phyloP scores from a whole-genome alignment of 2,797 vertebrate species.

The Premnoplex brunnescens region DNA sequence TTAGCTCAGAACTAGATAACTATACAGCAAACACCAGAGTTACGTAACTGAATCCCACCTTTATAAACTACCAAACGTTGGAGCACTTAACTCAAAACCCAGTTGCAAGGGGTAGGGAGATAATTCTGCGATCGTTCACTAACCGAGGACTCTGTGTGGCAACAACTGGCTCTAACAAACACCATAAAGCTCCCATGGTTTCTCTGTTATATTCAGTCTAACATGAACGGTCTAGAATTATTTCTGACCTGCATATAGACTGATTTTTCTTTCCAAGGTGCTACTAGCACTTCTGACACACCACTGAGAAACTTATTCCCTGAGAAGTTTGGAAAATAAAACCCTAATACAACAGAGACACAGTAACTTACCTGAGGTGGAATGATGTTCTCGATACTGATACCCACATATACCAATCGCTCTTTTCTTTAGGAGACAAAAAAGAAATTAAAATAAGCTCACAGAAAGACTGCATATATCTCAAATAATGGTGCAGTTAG shows the following conservation, averaged over 20 bases:
- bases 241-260: neutral
- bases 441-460: slow-evolving; percentile 2
- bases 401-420: slow-evolving; percentile 94
- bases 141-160: neutral
- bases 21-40: neutral
- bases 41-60: neutral
- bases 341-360: fast-evolving
- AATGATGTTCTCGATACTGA: slow-evolving; percentile 99
- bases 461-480: neutral
- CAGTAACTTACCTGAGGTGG: slow-evolving; percentile 87
- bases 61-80: neutral
- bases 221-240: neutral
- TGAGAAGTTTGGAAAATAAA: neutral
- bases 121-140: neutral
- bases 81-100: neutral
- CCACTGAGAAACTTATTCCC: neutral
- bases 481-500: neutral
- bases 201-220: neutral
- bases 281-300: neutral
- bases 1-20: neutral
- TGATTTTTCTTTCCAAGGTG: neutral
- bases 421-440: slow-evolving; percentile 82
- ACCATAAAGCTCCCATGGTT: neutral
- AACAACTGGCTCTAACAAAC: neutral
- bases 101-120: neutral